Conservation (phyloP, 2,113 vertebrate species). For the Harpagus bidentatus region DNA sequence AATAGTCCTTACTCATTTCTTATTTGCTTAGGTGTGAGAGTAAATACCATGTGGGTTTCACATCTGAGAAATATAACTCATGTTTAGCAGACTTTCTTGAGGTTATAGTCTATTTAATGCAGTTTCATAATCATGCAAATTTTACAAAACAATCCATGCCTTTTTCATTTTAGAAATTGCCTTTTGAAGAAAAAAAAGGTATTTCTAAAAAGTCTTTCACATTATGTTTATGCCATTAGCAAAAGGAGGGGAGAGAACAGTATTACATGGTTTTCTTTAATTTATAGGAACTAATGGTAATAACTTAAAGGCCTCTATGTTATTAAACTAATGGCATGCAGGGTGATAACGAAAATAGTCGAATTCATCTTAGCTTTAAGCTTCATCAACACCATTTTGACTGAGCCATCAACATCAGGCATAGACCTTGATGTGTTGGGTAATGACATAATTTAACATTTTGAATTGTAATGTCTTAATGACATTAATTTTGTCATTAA, state of each 20-base stretch:
- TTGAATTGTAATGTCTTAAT: slow-evolving; percentile 63
- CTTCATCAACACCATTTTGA: slow-evolving; percentile 14
- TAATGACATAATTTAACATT: slow-evolving; percentile 58
- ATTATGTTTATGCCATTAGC: not conserved
- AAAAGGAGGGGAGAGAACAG: not conserved
- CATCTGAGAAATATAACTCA: not conserved
- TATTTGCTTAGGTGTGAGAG: not conserved
- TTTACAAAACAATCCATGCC: not conserved
- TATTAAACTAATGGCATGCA: not conserved
- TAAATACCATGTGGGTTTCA: not conserved
- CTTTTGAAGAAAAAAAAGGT: not conserved
- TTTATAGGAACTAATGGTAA: not conserved
- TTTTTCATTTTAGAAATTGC: not conserved
- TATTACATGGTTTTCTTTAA: not conserved
- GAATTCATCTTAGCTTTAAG: slow-evolving; percentile 6
- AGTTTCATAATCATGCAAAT: not conserved
- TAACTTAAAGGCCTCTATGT: not conserved
- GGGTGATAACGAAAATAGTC: not conserved
- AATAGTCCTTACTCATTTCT: not conserved
- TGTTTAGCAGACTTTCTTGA: not conserved
- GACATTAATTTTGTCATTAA: too few species aligned
- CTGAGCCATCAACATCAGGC: not conserved
- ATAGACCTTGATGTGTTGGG: slow-evolving; percentile 21
- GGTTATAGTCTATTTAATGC: not conserved
- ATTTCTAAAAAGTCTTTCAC: not conserved